Percentiles rank a stretch among this genome's conserved stretches.
phyloP scores from a whole-genome alignment of 2,113 vertebrate genomes.

The Glareola pratincola region DNA sequence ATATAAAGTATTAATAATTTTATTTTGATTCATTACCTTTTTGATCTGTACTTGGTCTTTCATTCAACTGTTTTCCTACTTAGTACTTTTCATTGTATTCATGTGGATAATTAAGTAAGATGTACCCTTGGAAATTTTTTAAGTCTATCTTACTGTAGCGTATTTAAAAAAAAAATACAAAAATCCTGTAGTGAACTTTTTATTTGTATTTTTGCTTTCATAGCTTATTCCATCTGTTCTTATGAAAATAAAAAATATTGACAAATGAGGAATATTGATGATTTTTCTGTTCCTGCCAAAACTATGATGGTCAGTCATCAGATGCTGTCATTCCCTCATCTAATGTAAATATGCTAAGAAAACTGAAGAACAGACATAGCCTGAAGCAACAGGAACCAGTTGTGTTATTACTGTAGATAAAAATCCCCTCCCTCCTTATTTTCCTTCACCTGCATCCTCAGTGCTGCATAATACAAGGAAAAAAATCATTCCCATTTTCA shows the following conservation, averaged over 20 bases:
- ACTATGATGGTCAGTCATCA: not conserved
- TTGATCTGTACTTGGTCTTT: not conserved
- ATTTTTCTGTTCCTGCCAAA: not conserved
- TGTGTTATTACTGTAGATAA: not conserved
- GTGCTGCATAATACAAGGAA: not conserved
- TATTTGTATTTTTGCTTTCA: not conserved
- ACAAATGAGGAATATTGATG: not conserved
- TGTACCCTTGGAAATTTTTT: not conserved
- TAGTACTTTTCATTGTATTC: not conserved
- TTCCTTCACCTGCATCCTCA: not conserved
- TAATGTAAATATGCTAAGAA: not conserved
- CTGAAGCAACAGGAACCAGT: not conserved
- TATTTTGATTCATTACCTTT: not conserved
- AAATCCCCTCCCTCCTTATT: not conserved
- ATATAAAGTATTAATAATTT: not conserved
- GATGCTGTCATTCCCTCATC: not conserved
- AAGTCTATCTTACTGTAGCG: not conserved
- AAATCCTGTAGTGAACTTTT: not conserved
- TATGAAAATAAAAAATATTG: not conserved
- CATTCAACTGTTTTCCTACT: not conserved
- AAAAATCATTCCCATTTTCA: not conserved
- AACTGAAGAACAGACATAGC: not conserved
- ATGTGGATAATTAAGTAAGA: not conserved
- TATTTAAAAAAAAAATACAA: not conserved
- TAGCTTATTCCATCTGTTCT: not conserved